Base-by-base conservation (phyloP, 2,888 invertebrate genomes). In the Serripes groenlandicus region DNA sequence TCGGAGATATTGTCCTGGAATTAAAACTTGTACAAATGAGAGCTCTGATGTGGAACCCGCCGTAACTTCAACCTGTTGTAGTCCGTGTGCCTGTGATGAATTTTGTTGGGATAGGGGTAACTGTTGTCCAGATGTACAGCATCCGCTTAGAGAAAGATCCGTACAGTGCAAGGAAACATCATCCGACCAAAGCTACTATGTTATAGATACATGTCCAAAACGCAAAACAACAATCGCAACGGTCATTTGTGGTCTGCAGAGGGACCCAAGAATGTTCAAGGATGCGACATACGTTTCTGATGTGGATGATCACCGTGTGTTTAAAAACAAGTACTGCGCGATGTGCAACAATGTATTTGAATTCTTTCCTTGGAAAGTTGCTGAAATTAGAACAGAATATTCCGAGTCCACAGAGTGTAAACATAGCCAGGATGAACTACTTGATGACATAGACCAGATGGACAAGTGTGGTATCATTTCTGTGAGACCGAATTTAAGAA, bases 61-160 rank as follows among this genome's bases (percentile, higher is more conserved):
- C 7, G 28, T 28, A 4, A 30, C 18, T 3, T 18, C 5, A 28
- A 32, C 62, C n/a, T 62, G 62, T 21, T 62, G 62, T 34, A n/a
- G 11, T 30, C 11, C 62, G 15, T 62, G 62, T 18, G 32, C 62
- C 3, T 62, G 62, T 62, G 62, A 62, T 18, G 62, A 32, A 21
- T 18, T 21, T 2, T 62, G 62, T 30, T 62, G 62, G 62, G 62
- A 62, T 21, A 15, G 62, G 15, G 62, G 62, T 4, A 62, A 62
- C 34, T 62, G 62, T 34, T 62, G 62, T 34, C 62, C 62, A n/a
- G 62, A 62, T 34, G 62, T 62, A 32, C 15, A 21, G 7, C 21
- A 34, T 23, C 34, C 62, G 18, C 34, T 32, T 62, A 62, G n/a
- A 21, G 32, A 28, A 7, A 32, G 34, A 32, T 32, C 62, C 7